A percentile compares a stretch with the other conserved stretches of the same genome.
Conservation (phyloP, 2,888 invertebrate species). For the Leptinotarsa tumamoca region DNA sequence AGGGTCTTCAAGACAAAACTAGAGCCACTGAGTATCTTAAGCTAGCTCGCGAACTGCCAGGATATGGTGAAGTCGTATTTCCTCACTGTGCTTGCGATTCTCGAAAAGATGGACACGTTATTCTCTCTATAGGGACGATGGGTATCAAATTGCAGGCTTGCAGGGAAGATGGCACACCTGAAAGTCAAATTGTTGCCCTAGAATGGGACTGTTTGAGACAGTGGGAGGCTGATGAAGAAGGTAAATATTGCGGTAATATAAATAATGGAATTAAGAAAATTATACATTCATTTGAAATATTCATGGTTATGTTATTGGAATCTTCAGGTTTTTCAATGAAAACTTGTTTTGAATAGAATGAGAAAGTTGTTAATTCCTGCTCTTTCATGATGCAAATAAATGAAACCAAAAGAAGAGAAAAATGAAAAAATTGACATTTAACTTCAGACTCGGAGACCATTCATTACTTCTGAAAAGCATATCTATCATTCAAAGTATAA, state of each 20-base stretch:
- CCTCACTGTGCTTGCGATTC: conserved; percentile 95
- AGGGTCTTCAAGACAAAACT: conserved; percentile 91
- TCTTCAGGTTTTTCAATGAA: too few relatives aligned
- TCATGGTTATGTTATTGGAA: too few relatives aligned
- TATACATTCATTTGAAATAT: too few relatives aligned
- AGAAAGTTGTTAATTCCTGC: too few relatives aligned
- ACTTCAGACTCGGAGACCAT: too few relatives aligned
- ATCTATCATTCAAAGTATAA: too few relatives aligned
- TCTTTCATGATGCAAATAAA: too few relatives aligned
- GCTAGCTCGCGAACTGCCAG: conserved; percentile 86
- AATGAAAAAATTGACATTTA: too few relatives aligned
- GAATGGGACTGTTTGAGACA: conserved; percentile 85
- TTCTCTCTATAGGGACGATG: conserved; percentile 70
- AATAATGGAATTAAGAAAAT: too few relatives aligned
- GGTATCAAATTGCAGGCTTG: conserved; percentile 86
- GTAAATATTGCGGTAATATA: conserved; percentile 5
- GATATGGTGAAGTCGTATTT: conserved; percentile 94
- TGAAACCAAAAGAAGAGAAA: too few relatives aligned
- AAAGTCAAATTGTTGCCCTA: conserved; percentile 83
- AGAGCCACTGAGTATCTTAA: conserved; percentile 89
- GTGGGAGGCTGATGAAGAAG: conserved; percentile 93
- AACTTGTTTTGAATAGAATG: too few relatives aligned
- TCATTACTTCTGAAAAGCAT: too few relatives aligned
- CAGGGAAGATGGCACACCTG: conserved; percentile 82
- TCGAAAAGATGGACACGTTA: conserved; percentile 86